Percentiles rank a stretch among this genome's conserved stretches.
phyloP scores from a whole-genome alignment of 2,113 vertebrate species.

The Nycticebus coucang region DNA sequence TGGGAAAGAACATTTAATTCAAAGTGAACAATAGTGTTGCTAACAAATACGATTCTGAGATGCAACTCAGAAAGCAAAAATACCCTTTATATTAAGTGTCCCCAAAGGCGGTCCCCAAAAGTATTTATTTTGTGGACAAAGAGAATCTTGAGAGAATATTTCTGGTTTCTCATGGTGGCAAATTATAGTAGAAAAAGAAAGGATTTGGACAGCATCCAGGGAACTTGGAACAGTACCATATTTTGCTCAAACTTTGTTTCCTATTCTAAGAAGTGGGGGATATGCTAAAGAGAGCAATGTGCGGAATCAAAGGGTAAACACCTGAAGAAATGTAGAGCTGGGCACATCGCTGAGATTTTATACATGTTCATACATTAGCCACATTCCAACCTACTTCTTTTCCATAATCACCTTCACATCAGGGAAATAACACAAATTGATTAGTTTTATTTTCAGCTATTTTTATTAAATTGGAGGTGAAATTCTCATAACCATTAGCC shows the following conservation, averaged over 20 bases:
- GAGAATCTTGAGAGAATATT: neutral
- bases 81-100: neutral
- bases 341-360: neutral
- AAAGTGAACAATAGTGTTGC: no score
- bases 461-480: neutral
- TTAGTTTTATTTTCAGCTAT: neutral
- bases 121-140: neutral
- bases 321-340: neutral
- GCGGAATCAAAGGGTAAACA: no score
- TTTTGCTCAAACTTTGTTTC: neutral
- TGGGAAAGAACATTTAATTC: neutral
- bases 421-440: neutral
- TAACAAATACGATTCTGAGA: neutral
- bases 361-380: no score
- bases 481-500: neutral
- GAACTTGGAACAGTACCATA: neutral
- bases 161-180: neutral
- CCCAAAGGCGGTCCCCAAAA: neutral
- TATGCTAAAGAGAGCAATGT: neutral
- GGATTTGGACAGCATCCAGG: neutral
- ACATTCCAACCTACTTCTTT: neutral
- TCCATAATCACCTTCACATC: neutral
- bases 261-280: neutral
- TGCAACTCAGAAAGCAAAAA: neutral
- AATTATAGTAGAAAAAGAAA: neutral